A percentile compares a stretch with the other conserved stretches of the same genome.
These are phyloP conservation scores for Eumaeus atala DNA, from an alignment of 1,140 invertebrate genomes.

Conservation along the genomic window DNA sequence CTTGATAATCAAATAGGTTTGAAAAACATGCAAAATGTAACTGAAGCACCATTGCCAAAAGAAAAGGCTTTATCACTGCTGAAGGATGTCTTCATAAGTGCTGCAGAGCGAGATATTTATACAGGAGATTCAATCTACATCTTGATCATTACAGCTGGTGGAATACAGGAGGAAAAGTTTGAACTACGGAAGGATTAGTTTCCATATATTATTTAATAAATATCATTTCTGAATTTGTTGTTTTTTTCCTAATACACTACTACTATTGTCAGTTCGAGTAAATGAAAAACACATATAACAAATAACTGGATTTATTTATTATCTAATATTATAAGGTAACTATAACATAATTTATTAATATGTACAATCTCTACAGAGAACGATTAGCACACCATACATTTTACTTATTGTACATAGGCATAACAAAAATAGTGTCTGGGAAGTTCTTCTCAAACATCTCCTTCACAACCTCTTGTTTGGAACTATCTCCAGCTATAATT, in stretches of 20 bases:
- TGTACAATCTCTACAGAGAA: constrained; percentile 14
- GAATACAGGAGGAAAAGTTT: constrained; percentile 82
- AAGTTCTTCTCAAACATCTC: constrained; percentile 66
- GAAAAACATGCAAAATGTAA: constrained; percentile 86
- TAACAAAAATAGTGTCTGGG: constrained; percentile 69
- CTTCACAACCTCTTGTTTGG: constrained; percentile 54
- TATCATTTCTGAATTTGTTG: constrained; percentile 24
- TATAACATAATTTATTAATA: constrained; percentile 50
- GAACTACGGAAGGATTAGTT: constrained; percentile 85
- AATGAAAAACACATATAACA: constrained; percentile 33
- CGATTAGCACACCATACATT: constrained; percentile 37
- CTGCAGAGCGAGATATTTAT: constrained; percentile 97
- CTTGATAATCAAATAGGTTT: constrained; percentile 93
- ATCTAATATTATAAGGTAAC: constrained; percentile 50
- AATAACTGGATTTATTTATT: constrained; percentile 55
- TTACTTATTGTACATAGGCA: constrained; percentile 70
- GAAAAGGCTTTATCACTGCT: constrained; percentile 90
- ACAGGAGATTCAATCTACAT: constrained; percentile 95
- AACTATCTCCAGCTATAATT: constrained; percentile 61
- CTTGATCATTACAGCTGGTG: constrained; percentile 93
- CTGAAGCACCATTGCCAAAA: constrained; percentile 76
- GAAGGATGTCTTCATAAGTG: constrained; percentile 97
- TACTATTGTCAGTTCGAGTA: neutral
- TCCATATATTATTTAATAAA: constrained; percentile 35
- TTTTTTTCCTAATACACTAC: constrained; percentile 15